These are phyloP conservation scores for Dendrophyllia cribrosa DNA, from an alignment of 64 coral and sea anemone genomes.

Conservation along the genomic window DNA sequence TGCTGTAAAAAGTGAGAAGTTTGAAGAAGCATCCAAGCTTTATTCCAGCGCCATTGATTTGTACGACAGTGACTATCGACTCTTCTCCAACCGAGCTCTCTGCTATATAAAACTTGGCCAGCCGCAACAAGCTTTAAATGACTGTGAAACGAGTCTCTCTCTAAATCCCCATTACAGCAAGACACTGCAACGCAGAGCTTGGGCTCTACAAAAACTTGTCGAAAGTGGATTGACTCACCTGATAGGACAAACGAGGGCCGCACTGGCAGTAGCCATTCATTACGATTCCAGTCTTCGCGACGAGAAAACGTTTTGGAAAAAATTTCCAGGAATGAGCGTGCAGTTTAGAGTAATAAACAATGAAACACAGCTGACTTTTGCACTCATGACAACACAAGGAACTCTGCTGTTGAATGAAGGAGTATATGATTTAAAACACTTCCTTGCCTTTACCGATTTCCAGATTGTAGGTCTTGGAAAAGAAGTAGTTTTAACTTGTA, in stretches of 20 bases:
- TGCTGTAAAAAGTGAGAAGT: slow-evolving; percentile 33
- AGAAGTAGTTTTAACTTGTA: slow-evolving; percentile 21
- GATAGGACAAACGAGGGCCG: slow-evolving; percentile 16
- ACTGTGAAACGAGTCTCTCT: slow-evolving; percentile 45
- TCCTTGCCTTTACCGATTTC: slow-evolving; percentile 5
- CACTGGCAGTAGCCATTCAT: slow-evolving; percentile 49
- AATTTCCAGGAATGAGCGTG: slow-evolving; percentile 66
- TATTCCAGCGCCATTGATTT: slow-evolving; percentile 63
- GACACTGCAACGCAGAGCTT: slow-evolving; percentile 62
- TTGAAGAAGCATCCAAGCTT: slow-evolving; percentile 32
- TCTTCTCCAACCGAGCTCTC: slow-evolving; percentile 55
- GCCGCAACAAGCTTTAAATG: slow-evolving; percentile 38
- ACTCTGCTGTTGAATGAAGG: slow-evolving; percentile 42
- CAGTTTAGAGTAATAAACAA: slow-evolving; percentile 50
- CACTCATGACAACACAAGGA: not conserved
- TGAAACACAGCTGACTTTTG: slow-evolving; percentile 19
- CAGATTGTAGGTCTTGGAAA: slow-evolving; percentile 58
- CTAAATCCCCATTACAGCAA: slow-evolving; percentile 47
- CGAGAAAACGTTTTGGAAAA: not conserved
- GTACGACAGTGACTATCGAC: slow-evolving; percentile 34
- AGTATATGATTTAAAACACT: not conserved
- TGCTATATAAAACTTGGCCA: slow-evolving; percentile 33
- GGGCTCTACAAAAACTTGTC: slow-evolving; percentile 69
- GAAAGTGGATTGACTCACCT: not conserved
- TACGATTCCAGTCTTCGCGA: slow-evolving; percentile 23